phyloP scores from a whole-genome alignment of 2,797 vertebrate species.

The Lepidocolaptes lacrymiger region DNA sequence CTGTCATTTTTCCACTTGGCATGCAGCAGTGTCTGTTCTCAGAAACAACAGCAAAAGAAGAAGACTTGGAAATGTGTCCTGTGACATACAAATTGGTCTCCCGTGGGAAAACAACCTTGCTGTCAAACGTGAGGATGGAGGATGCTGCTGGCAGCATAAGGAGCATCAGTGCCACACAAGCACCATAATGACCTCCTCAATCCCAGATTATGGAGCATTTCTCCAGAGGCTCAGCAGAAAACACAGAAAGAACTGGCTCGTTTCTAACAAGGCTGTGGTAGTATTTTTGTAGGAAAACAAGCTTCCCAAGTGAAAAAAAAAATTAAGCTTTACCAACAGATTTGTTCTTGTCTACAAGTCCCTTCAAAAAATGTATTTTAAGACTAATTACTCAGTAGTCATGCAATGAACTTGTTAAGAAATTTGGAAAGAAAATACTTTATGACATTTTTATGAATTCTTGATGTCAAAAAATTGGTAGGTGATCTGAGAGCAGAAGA shows the following conservation, averaged over 20 bases:
- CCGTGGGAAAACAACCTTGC: conserved; percentile 13
- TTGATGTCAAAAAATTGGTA: background rate
- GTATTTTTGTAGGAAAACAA: background rate
- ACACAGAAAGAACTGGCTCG: background rate
- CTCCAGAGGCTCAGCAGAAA: conserved; percentile 9
- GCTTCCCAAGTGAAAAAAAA: background rate
- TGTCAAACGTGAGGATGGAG: background rate
- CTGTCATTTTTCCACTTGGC: background rate
- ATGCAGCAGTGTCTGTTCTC: background rate
- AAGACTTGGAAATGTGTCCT: background rate
- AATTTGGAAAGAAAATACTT: background rate
- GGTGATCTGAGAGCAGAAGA: background rate
- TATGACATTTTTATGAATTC: background rate
- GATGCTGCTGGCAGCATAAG: background rate
- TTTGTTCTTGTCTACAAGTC: background rate
- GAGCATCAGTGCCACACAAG: background rate
- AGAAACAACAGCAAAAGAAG: background rate
- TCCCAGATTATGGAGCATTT: background rate
- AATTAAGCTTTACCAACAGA: background rate
- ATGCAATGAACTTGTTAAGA: background rate
- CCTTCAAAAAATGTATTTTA: background rate
- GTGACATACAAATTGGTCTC: conserved; percentile 1
- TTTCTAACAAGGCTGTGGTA: background rate
- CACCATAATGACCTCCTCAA: background rate
- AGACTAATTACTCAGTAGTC: background rate